Evolutionary conservation across 2,888 invertebrate genomes (phyloP).

Genomic region (Anaspis maculata): DNA sequence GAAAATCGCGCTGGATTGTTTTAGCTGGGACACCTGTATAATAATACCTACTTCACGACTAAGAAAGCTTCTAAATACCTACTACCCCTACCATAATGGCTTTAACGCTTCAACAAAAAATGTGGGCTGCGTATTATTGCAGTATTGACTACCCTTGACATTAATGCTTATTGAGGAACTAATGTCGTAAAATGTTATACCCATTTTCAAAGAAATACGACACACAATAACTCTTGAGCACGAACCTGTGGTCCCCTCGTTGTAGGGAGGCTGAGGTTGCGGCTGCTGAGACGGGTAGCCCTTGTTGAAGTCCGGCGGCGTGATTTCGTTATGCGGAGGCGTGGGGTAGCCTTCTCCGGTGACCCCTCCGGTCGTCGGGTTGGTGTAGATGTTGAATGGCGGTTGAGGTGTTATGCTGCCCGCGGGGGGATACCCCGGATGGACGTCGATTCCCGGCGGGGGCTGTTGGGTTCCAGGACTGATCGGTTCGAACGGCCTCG

Average conservation of each 20-base stretch:
- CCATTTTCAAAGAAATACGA: too few species aligned
- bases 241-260: constrained; percentile 10
- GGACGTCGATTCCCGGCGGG: constrained; percentile 7
- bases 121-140: too few species aligned
- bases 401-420: constrained; percentile 36
- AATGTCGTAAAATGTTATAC: too few species aligned
- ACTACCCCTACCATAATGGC: too few species aligned
- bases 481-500: constrained; percentile 58
- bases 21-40: too few species aligned
- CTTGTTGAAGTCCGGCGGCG: constrained; percentile 11
- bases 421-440: constrained; percentile 29
- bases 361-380: constrained; percentile 30
- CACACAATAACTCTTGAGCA: too few species aligned
- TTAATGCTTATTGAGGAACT: too few species aligned
- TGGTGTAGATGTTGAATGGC: constrained; percentile 31
- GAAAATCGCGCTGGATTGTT: too few species aligned
- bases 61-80: too few species aligned
- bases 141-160: too few species aligned
- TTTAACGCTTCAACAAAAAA: too few species aligned
- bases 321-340: constrained; percentile 14
- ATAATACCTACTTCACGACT: too few species aligned
- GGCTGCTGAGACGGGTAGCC: constrained; percentile 15
- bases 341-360: constrained; percentile 24
- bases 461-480: constrained; percentile 18
- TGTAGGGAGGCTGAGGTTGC: constrained; percentile 8